Evolutionary conservation across 2,113 vertebrate genomes (phyloP), one percentile per base, ranked within the genome.

Genomic region (Anoura caudifer): DNA sequence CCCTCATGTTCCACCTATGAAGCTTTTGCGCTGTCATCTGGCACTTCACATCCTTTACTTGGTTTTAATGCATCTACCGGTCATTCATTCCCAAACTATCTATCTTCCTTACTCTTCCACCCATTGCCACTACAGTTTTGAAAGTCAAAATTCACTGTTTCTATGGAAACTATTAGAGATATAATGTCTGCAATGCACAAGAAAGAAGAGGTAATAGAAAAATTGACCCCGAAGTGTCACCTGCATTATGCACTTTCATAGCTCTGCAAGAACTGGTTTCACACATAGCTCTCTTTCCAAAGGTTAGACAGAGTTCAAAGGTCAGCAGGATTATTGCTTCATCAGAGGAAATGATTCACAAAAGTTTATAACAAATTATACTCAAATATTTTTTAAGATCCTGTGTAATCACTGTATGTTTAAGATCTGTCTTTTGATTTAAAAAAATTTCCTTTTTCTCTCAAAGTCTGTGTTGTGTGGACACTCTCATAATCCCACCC

Each of bases 141-240:
- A 95, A 96, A 97, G 82, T 96, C 91, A 94, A 97, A 90, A 97
- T 72, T 95, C 97, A 88, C 70, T 96, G 97, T 98, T 98, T 94
- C 97, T 97, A 97, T 97, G 97, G 98, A 98, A 98, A 98, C 97
- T 89, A 90, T 65, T 96, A 97, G 91, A 98, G 87, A 97, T 80
- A 41, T 95, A 97, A 91, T 95, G 97, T 91, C 91, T 98, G 75
- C 70, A 97, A 96, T 95, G 94, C 89, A 96, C 77, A 96, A 96
- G 91, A 97, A 97, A 97, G 19, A 95, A 88, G 65, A 97, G 87
- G 82, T 50, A 95, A 92, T 31, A 94, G 2, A 0, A 90, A 85
- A 96, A 98, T 80, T 91, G 89, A 97, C 96, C 81, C 88, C 97
- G 88, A 97, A 96, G 67, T 96, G 90, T 95, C 96, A 95, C 80